Conservation (phyloP, 2,113 vertebrate species). For the Muntiacus muntjak region DNA sequence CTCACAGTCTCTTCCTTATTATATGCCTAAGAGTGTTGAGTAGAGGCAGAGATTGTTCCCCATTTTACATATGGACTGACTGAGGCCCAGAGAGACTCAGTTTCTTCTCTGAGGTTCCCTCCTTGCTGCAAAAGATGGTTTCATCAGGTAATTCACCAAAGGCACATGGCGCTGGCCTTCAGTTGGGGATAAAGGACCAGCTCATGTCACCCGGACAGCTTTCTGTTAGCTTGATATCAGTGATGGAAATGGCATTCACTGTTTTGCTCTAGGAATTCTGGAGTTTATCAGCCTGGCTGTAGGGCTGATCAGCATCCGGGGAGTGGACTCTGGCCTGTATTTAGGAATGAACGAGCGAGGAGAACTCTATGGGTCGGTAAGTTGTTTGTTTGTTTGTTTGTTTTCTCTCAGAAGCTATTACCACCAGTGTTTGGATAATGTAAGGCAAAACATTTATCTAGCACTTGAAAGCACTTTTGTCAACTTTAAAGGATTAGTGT, state of each 20-base stretch:
- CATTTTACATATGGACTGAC: slow-evolving; percentile 3
- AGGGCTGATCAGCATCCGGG: slow-evolving; percentile 97
- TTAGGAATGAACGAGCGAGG: slow-evolving; percentile 98
- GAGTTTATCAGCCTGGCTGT: slow-evolving; percentile 99
- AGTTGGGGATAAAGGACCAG: background rate
- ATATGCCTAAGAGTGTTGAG: background rate
- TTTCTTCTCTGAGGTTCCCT: background rate
- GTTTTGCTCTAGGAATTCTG: slow-evolving; percentile 90
- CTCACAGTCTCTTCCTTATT: background rate
- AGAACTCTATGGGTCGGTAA: slow-evolving; percentile 99
- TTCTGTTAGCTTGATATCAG: background rate
- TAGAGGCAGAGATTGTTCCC: background rate
- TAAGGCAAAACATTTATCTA: slow-evolving; percentile 38
- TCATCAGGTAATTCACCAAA: background rate
- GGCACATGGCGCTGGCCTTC: background rate
- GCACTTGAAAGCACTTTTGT: slow-evolving; percentile 31
- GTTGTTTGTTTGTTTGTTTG: slow-evolving; percentile 69
- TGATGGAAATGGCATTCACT: slow-evolving; percentile 13
- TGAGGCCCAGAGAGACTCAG: background rate
- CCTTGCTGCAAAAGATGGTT: background rate
- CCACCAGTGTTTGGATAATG: background rate
- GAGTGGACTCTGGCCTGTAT: slow-evolving; percentile 97
- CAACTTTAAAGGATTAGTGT: slow-evolving; percentile 4
- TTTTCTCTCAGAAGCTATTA: background rate
- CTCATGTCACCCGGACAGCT: background rate